Evolutionary conservation across 2,113 vertebrate genomes (phyloP), one percentile per base, ranked within the genome.

Genomic region (Cavia porcellus): DNA sequence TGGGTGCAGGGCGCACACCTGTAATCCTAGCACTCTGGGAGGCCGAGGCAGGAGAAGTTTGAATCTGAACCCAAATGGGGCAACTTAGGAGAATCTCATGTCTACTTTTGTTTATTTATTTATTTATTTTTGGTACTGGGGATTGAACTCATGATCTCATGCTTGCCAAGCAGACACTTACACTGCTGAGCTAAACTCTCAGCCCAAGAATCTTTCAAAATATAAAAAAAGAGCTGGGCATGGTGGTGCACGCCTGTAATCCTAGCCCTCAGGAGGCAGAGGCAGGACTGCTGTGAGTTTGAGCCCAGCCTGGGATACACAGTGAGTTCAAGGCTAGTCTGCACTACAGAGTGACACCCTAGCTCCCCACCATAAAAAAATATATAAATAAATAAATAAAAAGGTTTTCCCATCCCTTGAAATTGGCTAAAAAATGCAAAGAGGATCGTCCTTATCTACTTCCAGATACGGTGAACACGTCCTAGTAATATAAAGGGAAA

Each of bases 401-500:
- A 83, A 35, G 84, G 0, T 25, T 68, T 92, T 90, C 7, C 70
- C 55, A 55, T 75, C 42, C 86, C 86, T 95, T 52, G 52, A 75
- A 86, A 32, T 52, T 47, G 64, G 64, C 28, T 81, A 35, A 42
- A 19, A 20, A 61, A 72, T 74, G 13, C 28, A 95, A 22, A 74
- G 22, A 79, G 35, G 61, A 25, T 70, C 61, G 72, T 3, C 72
- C 24, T 87, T 80, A 13, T 80, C 90, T 82, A 66, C 50, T 38
- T 82, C 17, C 35, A 70, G 35, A 90, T 52, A 61, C 62, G 57
- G 52, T 70, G 62, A 94, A 93, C 14, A 92, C 24, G 92, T 75
- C 45, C 38, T 90, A 85, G 62, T 57, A 88, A 68, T 7, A 74
- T 17, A 87, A 94, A 68, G 55, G 45, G 55, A 96, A 88, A 88